A percentile compares a stretch with the other conserved stretches of the same genome.
Evolutionary conservation across 1,140 invertebrate genomes (phyloP).

Genomic region (Bombus haemorrhoidalis): DNA sequence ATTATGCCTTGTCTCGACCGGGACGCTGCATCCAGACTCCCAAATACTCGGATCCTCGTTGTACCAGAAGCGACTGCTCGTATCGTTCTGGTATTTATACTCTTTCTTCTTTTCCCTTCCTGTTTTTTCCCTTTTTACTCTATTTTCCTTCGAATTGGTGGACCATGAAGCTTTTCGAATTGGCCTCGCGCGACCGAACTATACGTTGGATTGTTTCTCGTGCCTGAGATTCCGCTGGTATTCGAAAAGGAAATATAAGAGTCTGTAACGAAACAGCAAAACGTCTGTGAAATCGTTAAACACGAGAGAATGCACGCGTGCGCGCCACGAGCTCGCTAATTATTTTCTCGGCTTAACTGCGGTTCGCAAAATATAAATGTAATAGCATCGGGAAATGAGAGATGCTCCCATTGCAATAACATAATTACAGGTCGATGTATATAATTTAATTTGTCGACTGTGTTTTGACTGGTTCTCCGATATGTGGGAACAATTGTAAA

Average conservation of each 20-base stretch:
- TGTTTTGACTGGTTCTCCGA: neutral
- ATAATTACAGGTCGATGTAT: conserved; percentile 3
- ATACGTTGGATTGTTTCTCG: neutral
- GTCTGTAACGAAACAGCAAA: neutral
- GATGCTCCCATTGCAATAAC: conserved; percentile 5
- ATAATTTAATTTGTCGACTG: conserved; percentile 5
- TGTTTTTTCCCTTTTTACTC: neutral
- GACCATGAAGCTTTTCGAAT: neutral
- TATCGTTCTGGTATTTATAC: conserved; percentile 13
- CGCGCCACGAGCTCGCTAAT: neutral
- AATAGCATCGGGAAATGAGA: conserved; percentile 1
- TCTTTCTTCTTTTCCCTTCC: neutral
- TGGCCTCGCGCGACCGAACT: too few species aligned
- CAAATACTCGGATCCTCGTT: conserved; percentile 37
- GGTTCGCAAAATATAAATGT: neutral
- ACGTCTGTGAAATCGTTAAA: conserved; percentile 21
- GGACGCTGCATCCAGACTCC: conserved; percentile 58
- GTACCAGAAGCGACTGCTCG: neutral
- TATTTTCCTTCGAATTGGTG: neutral
- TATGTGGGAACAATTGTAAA: conserved; percentile 5
- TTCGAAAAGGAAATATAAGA: neutral
- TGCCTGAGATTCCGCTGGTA: neutral
- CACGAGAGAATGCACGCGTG: neutral
- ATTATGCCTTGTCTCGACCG: conserved; percentile 70
- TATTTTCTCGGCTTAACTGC: neutral